phyloP scores from a whole-genome alignment of 2,113 vertebrate species.

The Melanocharis versteri region DNA sequence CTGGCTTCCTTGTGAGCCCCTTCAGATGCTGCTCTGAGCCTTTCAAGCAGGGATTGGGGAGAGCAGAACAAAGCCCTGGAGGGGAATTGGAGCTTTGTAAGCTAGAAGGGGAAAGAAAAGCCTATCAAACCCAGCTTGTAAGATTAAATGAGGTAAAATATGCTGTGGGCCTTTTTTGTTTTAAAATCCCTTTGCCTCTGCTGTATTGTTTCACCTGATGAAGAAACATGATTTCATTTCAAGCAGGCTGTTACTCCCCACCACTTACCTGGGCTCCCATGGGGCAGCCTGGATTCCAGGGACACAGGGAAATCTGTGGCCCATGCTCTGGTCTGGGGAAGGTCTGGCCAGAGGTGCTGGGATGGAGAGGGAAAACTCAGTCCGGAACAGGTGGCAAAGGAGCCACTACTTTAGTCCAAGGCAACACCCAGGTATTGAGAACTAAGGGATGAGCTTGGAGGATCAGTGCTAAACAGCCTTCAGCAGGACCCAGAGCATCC shows the following conservation, averaged over 20 bases:
- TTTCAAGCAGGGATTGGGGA: neutral
- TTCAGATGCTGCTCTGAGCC: neutral
- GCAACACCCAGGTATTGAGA: neutral
- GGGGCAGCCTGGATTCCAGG: neutral
- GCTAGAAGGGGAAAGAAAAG: neutral
- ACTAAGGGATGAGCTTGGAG: neutral
- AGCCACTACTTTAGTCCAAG: neutral
- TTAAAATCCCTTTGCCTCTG: neutral
- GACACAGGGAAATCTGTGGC: neutral
- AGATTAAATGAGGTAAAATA: constrained; percentile 30
- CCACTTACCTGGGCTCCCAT: neutral
- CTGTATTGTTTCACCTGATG: constrained; percentile 11
- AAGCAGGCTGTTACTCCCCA: neutral
- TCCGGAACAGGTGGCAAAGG: neutral
- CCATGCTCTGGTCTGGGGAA: neutral
- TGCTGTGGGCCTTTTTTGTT: neutral
- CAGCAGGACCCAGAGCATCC: neutral
- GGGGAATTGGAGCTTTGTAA: neutral
- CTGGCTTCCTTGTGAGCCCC: neutral
- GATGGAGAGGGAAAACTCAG: neutral
- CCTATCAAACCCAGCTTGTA: constrained; percentile 15
- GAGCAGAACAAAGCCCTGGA: neutral
- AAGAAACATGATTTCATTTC: constrained; percentile 14
- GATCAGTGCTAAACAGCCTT: neutral
- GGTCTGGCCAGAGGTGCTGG: neutral